Evolutionary conservation across 1,140 invertebrate genomes (phyloP), one percentile per base, ranked within the genome.

Genomic region (Aphaenogaster ashmeadi): DNA sequence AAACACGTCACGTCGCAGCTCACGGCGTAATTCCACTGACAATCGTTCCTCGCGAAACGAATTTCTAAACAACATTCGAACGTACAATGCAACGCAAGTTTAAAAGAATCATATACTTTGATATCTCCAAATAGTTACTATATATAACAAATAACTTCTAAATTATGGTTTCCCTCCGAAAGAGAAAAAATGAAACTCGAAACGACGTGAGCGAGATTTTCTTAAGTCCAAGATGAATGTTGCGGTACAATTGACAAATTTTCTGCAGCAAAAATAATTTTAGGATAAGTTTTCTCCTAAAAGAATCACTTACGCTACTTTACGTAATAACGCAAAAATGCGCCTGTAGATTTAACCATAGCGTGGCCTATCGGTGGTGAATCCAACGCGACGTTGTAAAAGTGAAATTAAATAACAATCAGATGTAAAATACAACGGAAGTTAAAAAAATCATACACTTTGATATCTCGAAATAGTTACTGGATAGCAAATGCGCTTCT

Each of bases 341-440:
- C 18, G 21, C 50, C n/a, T 47, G 38, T 47, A 52, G 58, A 47
- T 60, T 52, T 38, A 54, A 80, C 7, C 38, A 9, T n/a, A 69
- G 13, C 58, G 18, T 21, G 54, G n/a, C 50, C 66, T 58, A 83
- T 81, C 71, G 69, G 21, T 79, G 60, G 60, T 64, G 41, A 84
- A 87, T 87, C 72, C 72, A 54, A 72, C 54, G 84, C 67, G 87
- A 85, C 54, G 64, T 56, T 85, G 87, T 91, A 91, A 91, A 90
- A 91, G 74, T 88, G 89, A 91, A 91, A 91, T 91, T 91, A 91
- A 27, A 27, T 0, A 27, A 27, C 21, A 27, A 27, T 27, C 21
- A 27, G 21, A 27, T 27, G 21, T 27, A 27, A 27, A 27, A 27
- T 27, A 27, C 21, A 27, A 27, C 21, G 21, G 21, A 27, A n/a